Evolutionary conservation across 1,140 invertebrate genomes (phyloP), one percentile per base, ranked within the genome.

Genomic region (Olivierus martensii): DNA sequence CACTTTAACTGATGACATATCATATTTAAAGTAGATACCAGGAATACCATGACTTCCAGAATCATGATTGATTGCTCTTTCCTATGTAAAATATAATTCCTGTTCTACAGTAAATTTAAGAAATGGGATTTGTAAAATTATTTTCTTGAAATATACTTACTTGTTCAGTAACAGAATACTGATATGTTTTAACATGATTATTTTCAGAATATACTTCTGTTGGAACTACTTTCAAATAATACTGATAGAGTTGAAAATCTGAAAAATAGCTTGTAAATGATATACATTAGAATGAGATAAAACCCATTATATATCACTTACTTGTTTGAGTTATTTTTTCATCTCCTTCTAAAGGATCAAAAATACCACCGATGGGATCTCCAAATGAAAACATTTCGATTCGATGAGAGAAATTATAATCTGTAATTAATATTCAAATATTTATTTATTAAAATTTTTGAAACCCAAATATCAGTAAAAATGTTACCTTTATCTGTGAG

Each of bases 1-100:
- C 19, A 95, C 81, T 73, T 88, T 89, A 22, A 95, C 67, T 5
- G 87, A 83, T 56, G 84, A 86, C 69, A 87, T 82, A 62, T 94
- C 88, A 70, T 95, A 96, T 68, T 94, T 94, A 59, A 95, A 86
- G 68, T 89, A 95, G 61, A 95, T 87, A 34, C 91, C 91, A 9
- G 90, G 85, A 17, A 88, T 80, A 5, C 89, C 91, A 70, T 93
- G 89, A 28, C 86, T 90, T 17, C 87, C 89, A 34, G 73, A 66
- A 56, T 78, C 74, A 66, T 73, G 75, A 59, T 81, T 76, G 42
- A 93, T 82, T 7, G 80, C 77, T 62, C 90, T 74, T 58, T 79
- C 78, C 64, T 71, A 11, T 4, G n/a, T 36, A n/a, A 38, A 38
- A 14, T 22, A 22, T 5, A 7, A 11, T 21, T 19, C n/a, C n/a